phyloP scores from a whole-genome alignment of 1,140 invertebrate genomes.

The Drosophila sp. region DNA sequence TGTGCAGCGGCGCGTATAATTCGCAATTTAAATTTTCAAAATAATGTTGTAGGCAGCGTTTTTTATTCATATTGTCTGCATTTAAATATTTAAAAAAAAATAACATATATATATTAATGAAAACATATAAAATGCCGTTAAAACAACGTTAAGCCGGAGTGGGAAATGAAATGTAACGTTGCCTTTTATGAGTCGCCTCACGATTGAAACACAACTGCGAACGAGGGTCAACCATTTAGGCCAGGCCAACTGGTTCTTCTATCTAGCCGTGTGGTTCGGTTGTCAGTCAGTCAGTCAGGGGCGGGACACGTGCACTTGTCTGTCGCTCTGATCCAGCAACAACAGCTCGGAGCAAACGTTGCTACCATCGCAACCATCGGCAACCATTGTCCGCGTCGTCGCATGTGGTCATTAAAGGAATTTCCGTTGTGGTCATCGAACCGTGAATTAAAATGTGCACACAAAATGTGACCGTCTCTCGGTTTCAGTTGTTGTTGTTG shows the following conservation, averaged over 20 bases:
- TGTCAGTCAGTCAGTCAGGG: background rate
- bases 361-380: slow-evolving; percentile 10
- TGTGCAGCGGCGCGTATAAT: slow-evolving; percentile 55
- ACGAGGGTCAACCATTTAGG: slow-evolving; percentile 44
- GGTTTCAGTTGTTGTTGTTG: background rate
- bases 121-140: slow-evolving; percentile 35
- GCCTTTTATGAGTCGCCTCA: slow-evolving; percentile 33
- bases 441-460: slow-evolving; percentile 71
- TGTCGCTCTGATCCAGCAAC: slow-evolving; percentile 19
- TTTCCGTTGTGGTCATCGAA: slow-evolving; percentile 73
- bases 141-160: slow-evolving; percentile 33
- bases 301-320: slow-evolving; percentile 52
- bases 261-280: background rate
- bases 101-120: too few relatives aligned
- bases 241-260: slow-evolving; percentile 18
- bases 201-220: background rate
- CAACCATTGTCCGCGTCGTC: slow-evolving; percentile 57
- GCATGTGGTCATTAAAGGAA: slow-evolving; percentile 77
- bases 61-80: slow-evolving; percentile 17
- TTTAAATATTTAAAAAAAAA: slow-evolving; percentile 46
- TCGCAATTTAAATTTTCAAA: slow-evolving; percentile 61
- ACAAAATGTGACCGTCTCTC: slow-evolving; percentile 35
- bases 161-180: slow-evolving; percentile 49
- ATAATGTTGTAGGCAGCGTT: slow-evolving; percentile 31
- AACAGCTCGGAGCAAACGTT: background rate